Conservation (phyloP, 2,113 vertebrate genomes). For the Clinocottus analis region DNA sequence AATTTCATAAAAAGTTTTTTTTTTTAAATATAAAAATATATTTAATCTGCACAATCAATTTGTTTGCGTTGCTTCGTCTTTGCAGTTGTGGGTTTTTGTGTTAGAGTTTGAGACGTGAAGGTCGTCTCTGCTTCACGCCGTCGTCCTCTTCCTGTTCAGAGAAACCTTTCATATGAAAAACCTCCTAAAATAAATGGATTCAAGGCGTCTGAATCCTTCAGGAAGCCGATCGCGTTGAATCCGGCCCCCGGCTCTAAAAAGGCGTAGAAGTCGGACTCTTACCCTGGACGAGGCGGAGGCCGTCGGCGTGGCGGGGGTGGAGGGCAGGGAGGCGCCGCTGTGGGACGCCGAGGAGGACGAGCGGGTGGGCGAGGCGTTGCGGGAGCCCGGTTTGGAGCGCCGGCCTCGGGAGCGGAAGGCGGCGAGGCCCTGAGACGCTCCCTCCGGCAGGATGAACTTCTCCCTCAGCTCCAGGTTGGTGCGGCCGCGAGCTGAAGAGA, state of each 20-base stretch:
- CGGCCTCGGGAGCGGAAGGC: conserved; percentile 94
- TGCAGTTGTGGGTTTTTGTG: too few species aligned
- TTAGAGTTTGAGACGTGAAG: too few species aligned
- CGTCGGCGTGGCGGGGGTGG: conserved; percentile 92
- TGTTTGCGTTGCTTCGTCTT: too few species aligned
- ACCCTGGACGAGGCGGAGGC: conserved; percentile 93
- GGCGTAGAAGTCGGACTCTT: conserved; percentile 15
- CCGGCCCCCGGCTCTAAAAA: not conserved
- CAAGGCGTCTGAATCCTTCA: not conserved
- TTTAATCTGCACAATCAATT: too few species aligned
- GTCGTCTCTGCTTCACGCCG: not conserved
- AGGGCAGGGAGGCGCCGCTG: conserved; percentile 94
- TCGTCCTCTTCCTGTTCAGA: not conserved
- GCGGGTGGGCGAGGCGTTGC: conserved; percentile 94
- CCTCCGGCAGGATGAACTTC: conserved; percentile 97
- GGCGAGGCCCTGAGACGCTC: conserved; percentile 92
- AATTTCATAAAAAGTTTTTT: not conserved
- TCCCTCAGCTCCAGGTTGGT: conserved; percentile 98
- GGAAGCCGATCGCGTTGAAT: not conserved
- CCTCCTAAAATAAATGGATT: not conserved
- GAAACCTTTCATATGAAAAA: not conserved
- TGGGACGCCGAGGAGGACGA: conserved; percentile 98
- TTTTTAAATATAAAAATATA: too few species aligned
- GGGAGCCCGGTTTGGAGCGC: conserved; percentile 94
- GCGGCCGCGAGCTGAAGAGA: conserved; percentile 90